Percentiles rank a stretch among this genome's conserved stretches.
These are phyloP conservation scores for Danionella dracula DNA, from an alignment of 2,797 vertebrate species.

Conservation along the genomic window DNA sequence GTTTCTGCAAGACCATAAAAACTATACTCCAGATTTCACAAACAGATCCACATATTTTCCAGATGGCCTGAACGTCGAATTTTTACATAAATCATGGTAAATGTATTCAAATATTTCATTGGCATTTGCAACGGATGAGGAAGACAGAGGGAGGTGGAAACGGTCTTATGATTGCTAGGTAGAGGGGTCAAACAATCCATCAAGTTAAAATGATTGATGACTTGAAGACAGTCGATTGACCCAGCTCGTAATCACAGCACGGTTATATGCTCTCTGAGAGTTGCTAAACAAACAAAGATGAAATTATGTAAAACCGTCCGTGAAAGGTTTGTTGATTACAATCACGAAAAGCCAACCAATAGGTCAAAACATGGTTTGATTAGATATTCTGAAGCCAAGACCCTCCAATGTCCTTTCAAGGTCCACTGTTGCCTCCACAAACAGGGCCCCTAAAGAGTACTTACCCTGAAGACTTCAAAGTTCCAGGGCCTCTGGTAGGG, in stretches of 20 bases:
- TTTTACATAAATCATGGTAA: slow-evolving; percentile 29
- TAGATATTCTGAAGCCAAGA: background rate
- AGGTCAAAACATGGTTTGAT: slow-evolving; percentile 1
- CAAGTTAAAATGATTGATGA: slow-evolving; percentile 17
- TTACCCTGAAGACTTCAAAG: slow-evolving; percentile 35
- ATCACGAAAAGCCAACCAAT: background rate
- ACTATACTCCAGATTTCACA: slow-evolving; percentile 17
- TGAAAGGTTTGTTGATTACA: background rate
- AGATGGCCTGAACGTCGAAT: slow-evolving; percentile 15
- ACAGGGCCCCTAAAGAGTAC: slow-evolving; percentile 21
- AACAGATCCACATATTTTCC: slow-evolving; percentile 27
- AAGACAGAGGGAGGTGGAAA: background rate
- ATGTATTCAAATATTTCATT: slow-evolving; percentile 31
- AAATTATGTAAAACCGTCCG: no score
- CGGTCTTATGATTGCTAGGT: background rate
- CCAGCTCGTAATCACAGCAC: background rate
- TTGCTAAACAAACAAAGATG: slow-evolving; percentile 3
- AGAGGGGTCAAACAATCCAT: background rate
- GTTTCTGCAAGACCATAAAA: no score
- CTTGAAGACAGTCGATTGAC: background rate
- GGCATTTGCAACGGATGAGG: background rate
- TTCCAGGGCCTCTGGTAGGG: background rate
- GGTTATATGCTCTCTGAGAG: slow-evolving; percentile 2
- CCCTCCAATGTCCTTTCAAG: background rate
- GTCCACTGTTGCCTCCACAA: slow-evolving; percentile 4